A percentile compares a stretch with the other conserved stretches of the same genome.
These are phyloP conservation scores for Pelosia muscerda DNA, from an alignment of 2,888 invertebrate genomes.

Conservation along the genomic window DNA sequence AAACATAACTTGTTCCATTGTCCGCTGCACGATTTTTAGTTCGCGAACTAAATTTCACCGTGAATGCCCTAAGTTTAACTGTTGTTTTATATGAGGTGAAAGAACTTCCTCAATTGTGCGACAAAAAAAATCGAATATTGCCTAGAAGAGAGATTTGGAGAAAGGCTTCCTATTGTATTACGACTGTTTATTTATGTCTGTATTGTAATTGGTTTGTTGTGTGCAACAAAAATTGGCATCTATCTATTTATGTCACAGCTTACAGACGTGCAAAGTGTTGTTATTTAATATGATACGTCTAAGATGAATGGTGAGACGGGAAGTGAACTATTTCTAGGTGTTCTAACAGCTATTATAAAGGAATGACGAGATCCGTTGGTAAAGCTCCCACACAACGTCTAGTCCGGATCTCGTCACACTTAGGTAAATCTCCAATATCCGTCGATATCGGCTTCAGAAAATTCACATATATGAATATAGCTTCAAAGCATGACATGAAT, in stretches of 20 bases:
- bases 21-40: neutral
- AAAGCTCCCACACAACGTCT: conserved; percentile 74
- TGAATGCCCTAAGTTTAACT: neutral
- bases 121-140: no score
- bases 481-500: conserved; percentile 51
- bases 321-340: conserved; percentile 71
- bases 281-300: conserved; percentile 29
- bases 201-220: no score
- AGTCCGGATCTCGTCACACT: conserved; percentile 77
- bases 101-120: neutral
- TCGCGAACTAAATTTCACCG: neutral
- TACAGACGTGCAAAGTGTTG: neutral
- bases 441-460: conserved; percentile 71
- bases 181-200: no score
- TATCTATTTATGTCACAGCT: neutral
- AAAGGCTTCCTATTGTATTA: no score
- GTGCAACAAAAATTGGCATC: no score
- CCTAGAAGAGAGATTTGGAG: no score
- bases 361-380: conserved; percentile 62
- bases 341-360: conserved; percentile 68
- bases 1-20: neutral
- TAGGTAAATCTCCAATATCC: conserved; percentile 83
- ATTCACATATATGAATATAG: conserved; percentile 63
- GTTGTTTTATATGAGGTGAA: neutral
- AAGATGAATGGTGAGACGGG: conserved; percentile 53